phyloP scores from a whole-genome alignment of 2,113 vertebrate species.

The Jaculus jaculus region DNA sequence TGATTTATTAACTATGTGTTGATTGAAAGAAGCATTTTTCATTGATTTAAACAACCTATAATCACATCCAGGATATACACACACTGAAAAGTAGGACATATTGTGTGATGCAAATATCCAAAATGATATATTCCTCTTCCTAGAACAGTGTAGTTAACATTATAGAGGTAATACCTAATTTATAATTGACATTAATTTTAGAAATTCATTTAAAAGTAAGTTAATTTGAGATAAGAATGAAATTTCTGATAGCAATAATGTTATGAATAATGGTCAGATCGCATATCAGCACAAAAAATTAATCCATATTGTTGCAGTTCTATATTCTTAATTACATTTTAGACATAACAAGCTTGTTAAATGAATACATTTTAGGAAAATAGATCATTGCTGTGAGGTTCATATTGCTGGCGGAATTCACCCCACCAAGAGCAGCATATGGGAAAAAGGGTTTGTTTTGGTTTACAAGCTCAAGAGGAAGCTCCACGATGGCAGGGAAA shows the following conservation, averaged over 20 bases:
- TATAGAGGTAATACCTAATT: background rate
- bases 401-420: too few species aligned
- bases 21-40: background rate
- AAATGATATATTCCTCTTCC: background rate
- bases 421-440: too few species aligned
- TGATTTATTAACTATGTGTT: slow-evolving; percentile 34
- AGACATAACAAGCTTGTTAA: background rate
- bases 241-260: background rate
- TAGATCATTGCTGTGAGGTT: too few species aligned
- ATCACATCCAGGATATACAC: background rate
- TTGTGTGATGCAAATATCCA: background rate
- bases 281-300: background rate
- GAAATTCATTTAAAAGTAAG: background rate
- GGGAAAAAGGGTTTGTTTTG: too few species aligned
- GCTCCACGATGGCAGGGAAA: too few species aligned
- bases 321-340: background rate
- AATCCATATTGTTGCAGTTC: background rate
- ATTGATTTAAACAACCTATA: background rate
- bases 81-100: background rate
- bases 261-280: background rate
- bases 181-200: background rate
- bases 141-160: background rate
- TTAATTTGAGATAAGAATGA: background rate
- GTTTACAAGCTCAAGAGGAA: too few species aligned
- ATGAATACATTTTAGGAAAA: background rate